These are phyloP conservation scores for Camptogramma bilineatum DNA, from an alignment of 2,888 invertebrate genomes.

Conservation along the genomic window DNA sequence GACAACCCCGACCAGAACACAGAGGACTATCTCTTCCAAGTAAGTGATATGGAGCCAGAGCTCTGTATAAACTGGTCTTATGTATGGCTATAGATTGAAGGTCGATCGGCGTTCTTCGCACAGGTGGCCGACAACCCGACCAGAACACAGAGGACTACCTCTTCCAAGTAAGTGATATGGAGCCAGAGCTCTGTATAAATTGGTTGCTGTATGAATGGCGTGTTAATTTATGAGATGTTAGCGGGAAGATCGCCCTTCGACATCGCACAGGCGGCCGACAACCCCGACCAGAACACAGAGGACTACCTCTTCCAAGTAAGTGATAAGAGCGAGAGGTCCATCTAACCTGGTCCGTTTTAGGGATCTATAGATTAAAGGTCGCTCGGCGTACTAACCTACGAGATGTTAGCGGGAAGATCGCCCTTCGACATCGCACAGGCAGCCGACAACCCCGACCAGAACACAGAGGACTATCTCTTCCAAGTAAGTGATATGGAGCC, in stretches of 20 bases:
- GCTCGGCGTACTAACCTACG: constrained; percentile 98
- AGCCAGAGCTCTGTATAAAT: no score
- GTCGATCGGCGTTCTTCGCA: constrained; percentile 98
- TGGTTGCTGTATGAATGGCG: no score
- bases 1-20: constrained; percentile 99
- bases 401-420: constrained; percentile 99
- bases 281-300: constrained; percentile 99
- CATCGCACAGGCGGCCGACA: constrained; percentile 97
- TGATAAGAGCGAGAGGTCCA: background rate
- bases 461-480: constrained; percentile 98
- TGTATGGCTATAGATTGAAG: constrained; percentile 97
- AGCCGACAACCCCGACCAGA: constrained; percentile 98
- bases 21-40: constrained; percentile 99
- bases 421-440: constrained; percentile 99
- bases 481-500: no score
- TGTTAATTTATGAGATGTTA: constrained; percentile 99
- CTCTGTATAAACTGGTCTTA: background rate
- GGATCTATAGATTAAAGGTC: no score
- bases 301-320: constrained; percentile 98
- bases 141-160: constrained; percentile 99
- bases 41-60: constrained; percentile 60
- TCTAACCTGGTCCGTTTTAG: constrained; percentile 79
- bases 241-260: constrained; percentile 99
- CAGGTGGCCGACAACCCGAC: constrained; percentile 98
- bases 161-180: constrained; percentile 63